phyloP scores from a whole-genome alignment of 2,113 vertebrate genomes.

The Salminus brasiliensis region DNA sequence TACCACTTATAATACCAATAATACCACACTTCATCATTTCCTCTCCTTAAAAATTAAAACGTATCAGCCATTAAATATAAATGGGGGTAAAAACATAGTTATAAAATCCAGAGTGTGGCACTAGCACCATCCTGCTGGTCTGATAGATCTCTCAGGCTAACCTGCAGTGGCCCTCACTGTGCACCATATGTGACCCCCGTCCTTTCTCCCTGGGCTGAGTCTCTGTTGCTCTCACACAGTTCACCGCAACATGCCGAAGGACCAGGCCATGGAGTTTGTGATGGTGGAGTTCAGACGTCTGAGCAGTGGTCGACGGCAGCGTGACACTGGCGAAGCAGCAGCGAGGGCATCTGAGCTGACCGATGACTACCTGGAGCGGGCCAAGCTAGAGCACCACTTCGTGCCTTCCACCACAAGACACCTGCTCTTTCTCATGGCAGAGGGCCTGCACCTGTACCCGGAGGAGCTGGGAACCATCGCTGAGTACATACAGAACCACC shows the following conservation, averaged over 20 bases:
- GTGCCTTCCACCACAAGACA: slow-evolving; percentile 68
- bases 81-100: too few species aligned
- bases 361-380: slow-evolving; percentile 73
- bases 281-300: slow-evolving; percentile 69
- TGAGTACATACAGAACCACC: slow-evolving; percentile 69
- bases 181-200: slow-evolving; percentile 31
- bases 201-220: background rate
- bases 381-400: slow-evolving; percentile 65
- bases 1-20: too few species aligned
- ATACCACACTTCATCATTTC: too few species aligned
- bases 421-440: slow-evolving; percentile 74
- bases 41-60: background rate
- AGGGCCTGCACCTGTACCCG: slow-evolving; percentile 71
- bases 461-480: slow-evolving; percentile 72
- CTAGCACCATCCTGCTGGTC: slow-evolving; percentile 14
- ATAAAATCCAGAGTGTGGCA: background rate
- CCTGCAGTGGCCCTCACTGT: slow-evolving; percentile 30
- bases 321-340: slow-evolving; percentile 70
- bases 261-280: slow-evolving; percentile 78
- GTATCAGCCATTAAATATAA: background rate
- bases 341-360: slow-evolving; percentile 73
- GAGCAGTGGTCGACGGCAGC: slow-evolving; percentile 63
- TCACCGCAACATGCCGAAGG: slow-evolving; percentile 77
- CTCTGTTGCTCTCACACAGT: slow-evolving; percentile 65
- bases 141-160: slow-evolving; percentile 18